Base-by-base conservation (phyloP, 2,888 invertebrate species). In the Rhingia campestris region DNA sequence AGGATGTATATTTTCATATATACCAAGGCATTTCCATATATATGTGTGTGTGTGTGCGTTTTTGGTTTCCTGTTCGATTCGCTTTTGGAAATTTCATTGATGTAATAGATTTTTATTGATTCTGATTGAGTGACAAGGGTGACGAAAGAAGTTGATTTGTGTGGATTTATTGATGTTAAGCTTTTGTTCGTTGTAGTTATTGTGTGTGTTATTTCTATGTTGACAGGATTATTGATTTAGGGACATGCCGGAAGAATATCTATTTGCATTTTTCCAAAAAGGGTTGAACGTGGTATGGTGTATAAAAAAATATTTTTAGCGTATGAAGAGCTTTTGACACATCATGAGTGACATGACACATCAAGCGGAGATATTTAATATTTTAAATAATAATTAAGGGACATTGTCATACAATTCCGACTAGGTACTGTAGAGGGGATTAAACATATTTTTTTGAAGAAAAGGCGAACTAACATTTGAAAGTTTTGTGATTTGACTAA, bases 81-180 rank as follows among this genome's bases (percentile, higher is more conserved):
- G 64, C 14, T 80, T 22, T 75, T 47, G 49, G 58, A 70, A 69
- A 73, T 79, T 84, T 63, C 69, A 79, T 79, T 69, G 74, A 58
- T 61, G 82, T 84, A 70, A 84, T 80, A 75, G 84, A 84, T 80
- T 80, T 80, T 84, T 84, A 84, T 84, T 84, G 82, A 77, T 79
- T 73, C 69, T 69, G 69, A 84, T 53, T 74, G 79, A 80, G 37
- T 84, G 84, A 80, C 84, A 70, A 39, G 80, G 64, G 74, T 70
- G 74, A 54, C 22, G 41, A 45, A 9, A 54, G 39, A 53, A 64
- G 64, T 84, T 84, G 64, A 64, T 75, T 74, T 74, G 45, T 80
- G 59, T 54, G 32, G 74, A 75, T 84, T 84, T 79, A 75, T 75
- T 84, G 74, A 45, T 59, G 80, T 43, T 64, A 70, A 45, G 4